These are phyloP conservation scores for Aplysia californica DNA, from an alignment of 1,140 invertebrate species.

Conservation along the genomic window DNA sequence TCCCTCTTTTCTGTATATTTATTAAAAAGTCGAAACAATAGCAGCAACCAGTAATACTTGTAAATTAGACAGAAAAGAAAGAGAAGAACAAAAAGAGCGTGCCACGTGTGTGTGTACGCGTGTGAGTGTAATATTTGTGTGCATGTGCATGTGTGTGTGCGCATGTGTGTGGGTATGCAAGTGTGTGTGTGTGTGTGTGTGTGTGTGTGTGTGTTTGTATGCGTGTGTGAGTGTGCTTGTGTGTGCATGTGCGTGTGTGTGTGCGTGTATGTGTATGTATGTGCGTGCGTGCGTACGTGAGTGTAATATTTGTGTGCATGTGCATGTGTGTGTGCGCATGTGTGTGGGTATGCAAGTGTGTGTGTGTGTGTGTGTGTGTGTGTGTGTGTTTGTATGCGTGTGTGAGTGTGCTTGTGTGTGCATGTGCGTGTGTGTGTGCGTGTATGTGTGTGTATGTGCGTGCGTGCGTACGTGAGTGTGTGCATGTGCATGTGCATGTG, in stretches of 20 bases:
- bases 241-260: constrained; percentile 7
- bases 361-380: constrained; percentile 1
- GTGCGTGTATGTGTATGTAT: no score
- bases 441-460: neutral
- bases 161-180: no score
- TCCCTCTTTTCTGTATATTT: neutral
- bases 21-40: neutral
- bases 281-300: no score
- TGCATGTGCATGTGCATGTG: neutral
- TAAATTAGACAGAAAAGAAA: neutral
- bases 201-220: no score
- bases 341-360: no score
- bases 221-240: no score
- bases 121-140: constrained; percentile 9
- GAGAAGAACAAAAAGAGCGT: neutral
- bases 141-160: neutral
- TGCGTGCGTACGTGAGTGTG: no score
- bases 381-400: no score
- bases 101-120: neutral
- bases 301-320: no score
- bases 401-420: no score
- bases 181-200: constrained; percentile 6
- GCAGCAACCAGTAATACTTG: neutral
- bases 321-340: no score
- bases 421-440: constrained; percentile 1